These are phyloP conservation scores for Orussus abietinus DNA, from an alignment of 1,140 invertebrate genomes.

Conservation along the genomic window DNA sequence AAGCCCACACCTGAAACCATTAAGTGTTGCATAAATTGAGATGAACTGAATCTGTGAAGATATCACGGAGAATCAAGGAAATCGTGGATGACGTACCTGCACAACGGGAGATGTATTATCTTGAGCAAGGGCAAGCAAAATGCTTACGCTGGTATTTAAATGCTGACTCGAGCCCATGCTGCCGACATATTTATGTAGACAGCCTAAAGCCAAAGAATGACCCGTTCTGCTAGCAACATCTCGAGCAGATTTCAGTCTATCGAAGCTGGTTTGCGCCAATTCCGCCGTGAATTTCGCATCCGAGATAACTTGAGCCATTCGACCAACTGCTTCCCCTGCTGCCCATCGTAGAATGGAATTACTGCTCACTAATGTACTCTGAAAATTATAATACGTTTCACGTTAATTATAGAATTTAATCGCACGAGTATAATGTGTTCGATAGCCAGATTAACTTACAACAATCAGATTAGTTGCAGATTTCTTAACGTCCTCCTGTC, in stretches of 20 bases:
- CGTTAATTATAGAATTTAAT: slow-evolving; percentile 5
- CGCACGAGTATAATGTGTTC: neutral
- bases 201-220: slow-evolving; percentile 89
- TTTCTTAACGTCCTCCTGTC: slow-evolving; percentile 87
- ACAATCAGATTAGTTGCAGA: slow-evolving; percentile 78
- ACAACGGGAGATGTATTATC: slow-evolving; percentile 85
- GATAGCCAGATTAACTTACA: slow-evolving; percentile 44
- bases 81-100: slow-evolving; percentile 76
- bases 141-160: slow-evolving; percentile 89
- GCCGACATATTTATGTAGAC: slow-evolving; percentile 85
- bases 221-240: slow-evolving; percentile 88
- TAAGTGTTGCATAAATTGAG: too few relatives aligned
- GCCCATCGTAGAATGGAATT: slow-evolving; percentile 86
- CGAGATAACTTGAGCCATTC: slow-evolving; percentile 83
- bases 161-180: slow-evolving; percentile 90
- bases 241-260: slow-evolving; percentile 79
- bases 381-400: slow-evolving; percentile 17
- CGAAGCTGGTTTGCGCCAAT: slow-evolving; percentile 87
- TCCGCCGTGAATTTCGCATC: slow-evolving; percentile 86
- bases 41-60: too few relatives aligned
- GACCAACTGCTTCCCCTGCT: slow-evolving; percentile 81
- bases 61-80: too few relatives aligned
- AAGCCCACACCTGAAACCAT: slow-evolving; percentile 88
- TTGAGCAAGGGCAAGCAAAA: slow-evolving; percentile 89
- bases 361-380: slow-evolving; percentile 75